phyloP scores from a whole-genome alignment of 2,113 vertebrate genomes.

The Psephotus haematonotus region DNA sequence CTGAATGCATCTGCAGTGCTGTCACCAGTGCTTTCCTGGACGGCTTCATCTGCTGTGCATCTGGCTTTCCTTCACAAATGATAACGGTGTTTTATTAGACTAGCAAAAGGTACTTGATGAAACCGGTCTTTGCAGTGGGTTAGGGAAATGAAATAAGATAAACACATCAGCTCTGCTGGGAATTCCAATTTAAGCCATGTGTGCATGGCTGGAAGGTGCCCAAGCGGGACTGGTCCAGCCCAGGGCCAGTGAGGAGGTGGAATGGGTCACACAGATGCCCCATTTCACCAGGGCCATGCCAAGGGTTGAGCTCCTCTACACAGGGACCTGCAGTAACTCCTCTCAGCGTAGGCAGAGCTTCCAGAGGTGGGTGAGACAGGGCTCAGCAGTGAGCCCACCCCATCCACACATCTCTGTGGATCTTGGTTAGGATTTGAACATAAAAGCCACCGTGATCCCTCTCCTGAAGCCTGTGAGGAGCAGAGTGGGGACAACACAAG shows the following conservation, averaged over 20 bases:
- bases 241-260: not conserved
- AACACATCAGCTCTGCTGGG: not conserved
- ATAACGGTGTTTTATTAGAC: not conserved
- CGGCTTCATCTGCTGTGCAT: not conserved
- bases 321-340: not conserved
- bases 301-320: not conserved
- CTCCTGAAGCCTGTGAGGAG: not conserved
- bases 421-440: not conserved
- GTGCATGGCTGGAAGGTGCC: not conserved
- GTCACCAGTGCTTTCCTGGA: not conserved
- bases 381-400: not conserved
- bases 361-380: not conserved
- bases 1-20: not conserved
- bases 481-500: not conserved
- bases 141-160: not conserved
- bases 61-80: not conserved
- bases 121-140: not conserved
- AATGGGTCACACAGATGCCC: not conserved
- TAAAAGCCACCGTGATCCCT: not conserved
- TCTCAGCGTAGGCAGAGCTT: not conserved
- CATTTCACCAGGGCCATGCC: not conserved
- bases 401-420: not conserved
- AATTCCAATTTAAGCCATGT: not conserved
- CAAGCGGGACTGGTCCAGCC: not conserved
- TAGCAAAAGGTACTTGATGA: not conserved